A percentile compares a stretch with the other conserved stretches of the same genome.
These are phyloP conservation scores for Rhopalosiphum maidis DNA, from an alignment of 1,140 invertebrate genomes.

Conservation along the genomic window DNA sequence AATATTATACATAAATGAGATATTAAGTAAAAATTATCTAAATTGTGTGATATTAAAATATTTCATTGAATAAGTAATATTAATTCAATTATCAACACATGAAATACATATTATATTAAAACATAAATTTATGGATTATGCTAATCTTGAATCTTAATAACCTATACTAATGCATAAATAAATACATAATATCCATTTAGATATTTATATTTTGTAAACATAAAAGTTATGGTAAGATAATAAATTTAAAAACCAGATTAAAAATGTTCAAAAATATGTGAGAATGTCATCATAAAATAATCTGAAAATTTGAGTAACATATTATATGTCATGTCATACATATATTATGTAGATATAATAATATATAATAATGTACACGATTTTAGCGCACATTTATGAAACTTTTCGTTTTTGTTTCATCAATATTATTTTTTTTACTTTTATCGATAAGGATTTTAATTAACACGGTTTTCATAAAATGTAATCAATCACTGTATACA, in stretches of 20 bases:
- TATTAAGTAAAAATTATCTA: too few relatives aligned
- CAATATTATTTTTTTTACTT: not conserved
- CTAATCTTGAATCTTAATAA: not conserved
- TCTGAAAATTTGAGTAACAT: not conserved
- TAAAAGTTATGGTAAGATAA: not conserved
- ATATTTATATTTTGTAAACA: not conserved
- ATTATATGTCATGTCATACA: not conserved
- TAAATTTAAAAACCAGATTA: not conserved
- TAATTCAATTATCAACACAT: not conserved
- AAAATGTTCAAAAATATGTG: not conserved
- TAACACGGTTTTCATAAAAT: not conserved
- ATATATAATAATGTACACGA: not conserved
- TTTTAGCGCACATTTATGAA: not conserved
- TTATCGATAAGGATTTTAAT: conserved; percentile 5
- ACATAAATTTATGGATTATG: not conserved
- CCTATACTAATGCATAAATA: too few relatives aligned
- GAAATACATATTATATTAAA: not conserved
- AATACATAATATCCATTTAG: too few relatives aligned
- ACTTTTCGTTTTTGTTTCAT: not conserved
- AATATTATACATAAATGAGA: not conserved
- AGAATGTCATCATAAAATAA: not conserved
- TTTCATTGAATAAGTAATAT: not conserved
- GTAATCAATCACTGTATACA: not conserved
- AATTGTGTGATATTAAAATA: not conserved
- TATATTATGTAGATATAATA: not conserved